These are phyloP conservation scores for Cephus cinctus DNA, from an alignment of 1,140 invertebrate species.

Conservation along the genomic window DNA sequence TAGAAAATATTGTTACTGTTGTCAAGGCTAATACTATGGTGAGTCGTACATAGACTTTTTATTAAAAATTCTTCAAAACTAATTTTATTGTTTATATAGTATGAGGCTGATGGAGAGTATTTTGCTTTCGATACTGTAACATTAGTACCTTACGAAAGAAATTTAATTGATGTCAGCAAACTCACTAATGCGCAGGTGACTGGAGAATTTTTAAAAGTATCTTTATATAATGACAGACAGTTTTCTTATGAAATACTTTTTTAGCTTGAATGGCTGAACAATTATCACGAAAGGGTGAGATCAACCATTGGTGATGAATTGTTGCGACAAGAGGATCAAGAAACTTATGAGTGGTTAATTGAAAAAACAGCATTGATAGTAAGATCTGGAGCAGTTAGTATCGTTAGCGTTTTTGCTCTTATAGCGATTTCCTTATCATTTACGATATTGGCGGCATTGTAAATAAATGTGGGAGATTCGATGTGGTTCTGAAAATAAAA, in stretches of 20 bases:
- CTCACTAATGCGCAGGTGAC: conserved; percentile 53
- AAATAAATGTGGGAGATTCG: too few relatives aligned
- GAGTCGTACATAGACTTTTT: conserved; percentile 7
- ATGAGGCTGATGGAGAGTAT: conserved; percentile 43
- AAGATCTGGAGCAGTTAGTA: too few relatives aligned
- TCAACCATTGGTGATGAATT: conserved; percentile 43
- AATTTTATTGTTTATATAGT: conserved; percentile 26
- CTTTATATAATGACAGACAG: conserved; percentile 1
- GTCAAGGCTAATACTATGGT: conserved; percentile 33
- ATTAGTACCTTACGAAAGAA: conserved; percentile 68
- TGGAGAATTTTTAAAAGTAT: conserved; percentile 26
- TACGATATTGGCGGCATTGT: too few relatives aligned
- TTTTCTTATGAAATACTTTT: conserved; percentile 17
- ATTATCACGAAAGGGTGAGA: conserved; percentile 42
- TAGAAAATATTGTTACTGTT: conserved; percentile 69
- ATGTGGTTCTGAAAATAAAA: too few relatives aligned
- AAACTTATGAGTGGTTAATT: conserved; percentile 44
- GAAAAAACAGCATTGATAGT: conserved; percentile 39
- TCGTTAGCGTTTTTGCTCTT: too few relatives aligned
- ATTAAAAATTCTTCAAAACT: not conserved
- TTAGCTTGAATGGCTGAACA: conserved; percentile 50
- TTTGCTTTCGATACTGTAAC: conserved; percentile 68
- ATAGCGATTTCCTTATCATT: too few relatives aligned
- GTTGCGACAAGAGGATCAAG: conserved; percentile 31
- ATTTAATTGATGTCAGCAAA: conserved; percentile 61